Evolutionary conservation across 2,888 invertebrate genomes (phyloP), one percentile per base, ranked within the genome.

Genomic region (Glyphotaelius pellucidus): DNA sequence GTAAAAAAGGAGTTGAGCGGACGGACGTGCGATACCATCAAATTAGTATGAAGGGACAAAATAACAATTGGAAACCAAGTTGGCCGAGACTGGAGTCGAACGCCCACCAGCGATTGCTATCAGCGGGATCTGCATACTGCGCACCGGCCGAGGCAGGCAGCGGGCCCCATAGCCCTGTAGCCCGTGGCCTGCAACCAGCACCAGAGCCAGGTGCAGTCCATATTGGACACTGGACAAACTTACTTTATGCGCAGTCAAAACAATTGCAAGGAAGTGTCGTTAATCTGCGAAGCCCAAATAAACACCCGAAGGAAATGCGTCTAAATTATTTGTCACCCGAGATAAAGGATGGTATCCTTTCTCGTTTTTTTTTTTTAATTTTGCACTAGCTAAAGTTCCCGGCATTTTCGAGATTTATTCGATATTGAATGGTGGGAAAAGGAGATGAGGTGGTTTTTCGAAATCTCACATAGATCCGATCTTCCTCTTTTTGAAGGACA

Each of bases 31-130:
- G 93, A 93, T 93, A 93, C 92, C 91, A 93, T 93, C 93, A 92
- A 92, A 93, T 93, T 93, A 93, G 93, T 92, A 92, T 90, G 90
- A 92, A 91, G 90, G 90, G 93, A 93, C 93, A 92, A 92, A 93
- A 92, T 93, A 93, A 93, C 92, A 93, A 93, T 93, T 93, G 93
- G 91, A 91, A 90, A 81, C 88, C 87, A 80, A 89, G 91, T 85
- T 91, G 83, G 89, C 86, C 91, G 92, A 86, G 90, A 32, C 88
- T 30, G 30, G 47, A 88, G 88, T 32, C 88, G 90, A 88, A 91
- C 89, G 91, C 91, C 90, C 91, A 92, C 92, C 85, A 80, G 90
- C n/a, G 90, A 90, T 90, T 35, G 42, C 42, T 90, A 92, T 92
- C 92, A 14, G 25, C 67, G 83, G 52, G 52, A 90, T 90, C 92